A percentile compares a stretch with the other conserved stretches of the same genome.
Evolutionary conservation across 2,113 vertebrate genomes (phyloP).

Genomic region (Tragelaphus buxtoni): DNA sequence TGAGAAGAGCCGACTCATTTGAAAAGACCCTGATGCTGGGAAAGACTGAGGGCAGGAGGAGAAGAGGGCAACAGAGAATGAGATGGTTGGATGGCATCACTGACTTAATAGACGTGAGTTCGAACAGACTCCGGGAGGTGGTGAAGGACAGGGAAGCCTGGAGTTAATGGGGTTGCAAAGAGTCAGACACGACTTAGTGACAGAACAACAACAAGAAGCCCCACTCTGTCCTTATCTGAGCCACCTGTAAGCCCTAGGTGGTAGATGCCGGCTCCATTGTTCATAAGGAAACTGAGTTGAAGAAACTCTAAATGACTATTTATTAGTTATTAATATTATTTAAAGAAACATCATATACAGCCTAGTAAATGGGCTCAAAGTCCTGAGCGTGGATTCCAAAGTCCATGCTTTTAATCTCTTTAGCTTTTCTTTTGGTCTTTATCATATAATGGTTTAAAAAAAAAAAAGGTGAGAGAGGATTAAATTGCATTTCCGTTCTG

Average conservation of each 20-base stretch:
- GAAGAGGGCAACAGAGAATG: background rate
- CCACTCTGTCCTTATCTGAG: background rate
- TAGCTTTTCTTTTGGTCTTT: background rate
- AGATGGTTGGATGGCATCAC: background rate
- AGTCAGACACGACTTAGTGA: background rate
- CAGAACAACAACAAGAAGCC: background rate
- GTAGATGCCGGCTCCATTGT: background rate
- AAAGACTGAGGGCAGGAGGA: background rate
- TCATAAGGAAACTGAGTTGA: background rate
- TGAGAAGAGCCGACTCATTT: background rate
- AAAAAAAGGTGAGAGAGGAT: background rate
- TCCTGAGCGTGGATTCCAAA: background rate
- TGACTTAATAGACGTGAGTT: background rate
- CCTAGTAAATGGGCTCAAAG: background rate
- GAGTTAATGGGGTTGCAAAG: background rate
- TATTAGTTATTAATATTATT: background rate
- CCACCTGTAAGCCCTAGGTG: background rate
- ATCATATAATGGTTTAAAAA: background rate
- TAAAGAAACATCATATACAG: background rate
- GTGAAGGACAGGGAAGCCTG: background rate
- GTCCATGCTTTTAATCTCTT: background rate
- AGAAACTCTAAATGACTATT: background rate
- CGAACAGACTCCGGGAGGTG: background rate
- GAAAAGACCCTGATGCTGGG: background rate
- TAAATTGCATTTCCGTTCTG: background rate